A percentile compares a stretch with the other conserved stretches of the same genome.
These are phyloP conservation scores for Osedax frankpressi DNA, from an alignment of 2,888 invertebrate genomes.

Conservation along the genomic window DNA sequence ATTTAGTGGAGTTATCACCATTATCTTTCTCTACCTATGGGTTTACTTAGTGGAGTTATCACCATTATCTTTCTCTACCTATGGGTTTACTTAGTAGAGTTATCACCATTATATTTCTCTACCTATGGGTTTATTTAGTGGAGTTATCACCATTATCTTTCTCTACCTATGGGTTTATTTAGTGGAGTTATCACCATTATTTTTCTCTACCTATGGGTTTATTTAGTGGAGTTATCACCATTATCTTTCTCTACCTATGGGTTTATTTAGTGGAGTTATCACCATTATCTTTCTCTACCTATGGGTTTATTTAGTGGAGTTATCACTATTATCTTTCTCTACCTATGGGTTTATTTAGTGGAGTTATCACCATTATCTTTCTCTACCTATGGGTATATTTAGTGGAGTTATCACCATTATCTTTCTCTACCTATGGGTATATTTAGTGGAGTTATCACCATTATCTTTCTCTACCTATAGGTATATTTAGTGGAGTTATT, in stretches of 20 bases:
- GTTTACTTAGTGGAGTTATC: conserved; percentile 47
- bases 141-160: not conserved
- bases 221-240: conserved; percentile 36
- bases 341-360: not conserved
- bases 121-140: conserved; percentile 48
- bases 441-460: not conserved
- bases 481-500: conserved; percentile 46
- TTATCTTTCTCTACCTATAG: no score
- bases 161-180: not conserved
- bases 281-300: conserved; percentile 45
- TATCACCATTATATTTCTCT: no score
- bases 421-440: not conserved
- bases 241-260: not conserved
- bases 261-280: conserved; percentile 34
- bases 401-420: conserved; percentile 22
- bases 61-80: not conserved
- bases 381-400: conserved; percentile 50
- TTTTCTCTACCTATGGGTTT: no score
- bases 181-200: no score
- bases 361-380: no score
- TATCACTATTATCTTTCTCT: not conserved
- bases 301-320: conserved; percentile 49
- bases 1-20: conserved; percentile 44
- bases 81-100: not conserved
- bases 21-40: conserved; percentile 42